Conservation (phyloP, 2,113 vertebrate species). For the Carassius gibelio region DNA sequence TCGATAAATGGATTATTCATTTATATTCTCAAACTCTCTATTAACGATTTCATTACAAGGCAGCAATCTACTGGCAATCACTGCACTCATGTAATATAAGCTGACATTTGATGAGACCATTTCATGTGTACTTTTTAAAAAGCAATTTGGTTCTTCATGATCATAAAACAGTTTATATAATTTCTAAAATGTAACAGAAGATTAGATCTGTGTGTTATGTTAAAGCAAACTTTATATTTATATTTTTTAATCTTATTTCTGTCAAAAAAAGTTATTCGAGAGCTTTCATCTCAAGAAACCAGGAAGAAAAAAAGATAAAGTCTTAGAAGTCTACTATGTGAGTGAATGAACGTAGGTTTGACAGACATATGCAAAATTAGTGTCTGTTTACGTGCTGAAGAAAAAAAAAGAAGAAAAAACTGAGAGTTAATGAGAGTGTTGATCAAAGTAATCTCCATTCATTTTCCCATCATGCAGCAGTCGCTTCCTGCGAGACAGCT, state of each 20-base stretch:
- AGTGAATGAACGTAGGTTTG: neutral
- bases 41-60: neutral
- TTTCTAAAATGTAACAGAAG: neutral
- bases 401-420: neutral
- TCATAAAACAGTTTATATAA: no score
- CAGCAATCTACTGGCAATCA: neutral
- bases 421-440: constrained; percentile 49
- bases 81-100: neutral
- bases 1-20: no score
- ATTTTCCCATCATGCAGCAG: constrained; percentile 47
- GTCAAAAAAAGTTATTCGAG: neutral
- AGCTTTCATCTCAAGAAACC: neutral
- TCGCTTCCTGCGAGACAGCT: constrained; percentile 31
- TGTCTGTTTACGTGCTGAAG: constrained; percentile 39
- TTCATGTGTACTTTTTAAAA: neutral
- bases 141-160: no score
- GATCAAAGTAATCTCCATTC: constrained; percentile 53
- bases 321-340: neutral
- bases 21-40: neutral
- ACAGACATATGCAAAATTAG: constrained; percentile 34
- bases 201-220: neutral
- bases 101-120: neutral
- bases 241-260: neutral
- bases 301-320: no score
- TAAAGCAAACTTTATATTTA: constrained; percentile 2